These are phyloP conservation scores for Heteromyza rotundicornis DNA, from an alignment of 2,888 invertebrate species.

Conservation along the genomic window DNA sequence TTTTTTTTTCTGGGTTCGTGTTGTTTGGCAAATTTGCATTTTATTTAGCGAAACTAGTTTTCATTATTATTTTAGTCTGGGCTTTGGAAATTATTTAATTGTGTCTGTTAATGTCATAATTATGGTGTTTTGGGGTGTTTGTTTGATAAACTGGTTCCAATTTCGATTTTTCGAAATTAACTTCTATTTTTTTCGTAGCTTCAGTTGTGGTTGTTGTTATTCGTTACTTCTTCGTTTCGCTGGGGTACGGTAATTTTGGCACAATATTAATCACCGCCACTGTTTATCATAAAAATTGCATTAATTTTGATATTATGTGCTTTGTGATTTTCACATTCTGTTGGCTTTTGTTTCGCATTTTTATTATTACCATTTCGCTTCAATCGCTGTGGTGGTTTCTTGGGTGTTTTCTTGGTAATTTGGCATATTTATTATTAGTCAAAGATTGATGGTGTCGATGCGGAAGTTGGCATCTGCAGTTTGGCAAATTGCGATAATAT, in stretches of 20 bases:
- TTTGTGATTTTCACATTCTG: slow-evolving; percentile 2
- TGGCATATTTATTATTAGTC: neutral
- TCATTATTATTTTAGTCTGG: neutral
- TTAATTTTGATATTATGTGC: slow-evolving; percentile 24
- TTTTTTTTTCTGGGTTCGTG: neutral
- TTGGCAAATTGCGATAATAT: no score
- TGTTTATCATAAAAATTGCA: slow-evolving; percentile 32
- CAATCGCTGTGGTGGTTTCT: neutral
- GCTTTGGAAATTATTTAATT: slow-evolving; percentile 28
- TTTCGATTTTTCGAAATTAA: slow-evolving; percentile 5
- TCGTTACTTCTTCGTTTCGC: no score
- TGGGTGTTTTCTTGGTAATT: neutral
- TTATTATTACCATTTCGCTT: slow-evolving; percentile 1
- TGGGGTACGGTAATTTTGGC: slow-evolving; percentile 13
- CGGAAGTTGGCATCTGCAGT: slow-evolving; percentile 17
- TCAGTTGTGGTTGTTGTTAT: neutral
- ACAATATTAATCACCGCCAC: slow-evolving; percentile 20
- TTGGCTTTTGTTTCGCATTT: neutral
- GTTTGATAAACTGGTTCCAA: slow-evolving; percentile 27
- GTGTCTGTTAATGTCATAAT: slow-evolving; percentile 39
- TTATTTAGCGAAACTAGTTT: slow-evolving; percentile 16
- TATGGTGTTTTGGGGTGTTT: slow-evolving; percentile 27
- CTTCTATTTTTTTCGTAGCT: neutral
- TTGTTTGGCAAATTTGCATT: slow-evolving; percentile 44
- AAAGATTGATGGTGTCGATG: slow-evolving; percentile 17